Base-by-base conservation (phyloP, 2,888 invertebrate species). In the Trichogramma dendrolimi region DNA sequence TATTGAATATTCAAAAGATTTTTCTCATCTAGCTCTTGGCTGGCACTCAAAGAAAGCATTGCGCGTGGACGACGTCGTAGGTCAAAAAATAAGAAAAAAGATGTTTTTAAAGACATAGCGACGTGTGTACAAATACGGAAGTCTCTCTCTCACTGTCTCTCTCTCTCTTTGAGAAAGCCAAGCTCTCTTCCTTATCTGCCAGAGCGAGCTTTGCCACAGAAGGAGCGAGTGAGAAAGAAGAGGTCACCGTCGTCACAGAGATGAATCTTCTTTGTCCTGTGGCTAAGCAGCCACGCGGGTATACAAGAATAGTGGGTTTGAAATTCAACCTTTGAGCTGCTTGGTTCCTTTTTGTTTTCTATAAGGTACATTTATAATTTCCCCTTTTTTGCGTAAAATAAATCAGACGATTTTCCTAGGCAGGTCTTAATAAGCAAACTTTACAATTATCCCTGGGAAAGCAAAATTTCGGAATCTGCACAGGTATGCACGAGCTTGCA, bases 181-280 rank as follows among this genome's bases (percentile, higher is more conserved):
- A 27, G 27, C 27, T 27, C 27, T 27, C 27, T 27, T 27, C 27
- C 27, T 27, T 27, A 27, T 27, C 27, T 27, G 27, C 27, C 27
- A 27, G 27, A 27, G 27, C 27, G 27, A 27, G 27, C 27, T 27
- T 27, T 27, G 27, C 27, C 27, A 27, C 27, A 27, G 27, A 27
- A 3, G 27, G 27, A 27, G 27, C 27, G 27, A 27, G 27, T 2
- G 27, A 27, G 27, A 27, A 27, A 27, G 27, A 27, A 27, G 27
- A 8, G 39, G 55, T 47, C 53, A 40, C 10, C 54, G 49, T 55
- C 27, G 44, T 14, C 48, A 42, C 27, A 10, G 41, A 14, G 11
- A 42, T 44, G 41, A 11, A 48, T 61, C 55, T 52, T 55, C 60
- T 64, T 64, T 64, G 61, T 64, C 55, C 11, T 58, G 61, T 40